Conservation (phyloP, 2,113 vertebrate species). For the Oryzias javanicus region DNA sequence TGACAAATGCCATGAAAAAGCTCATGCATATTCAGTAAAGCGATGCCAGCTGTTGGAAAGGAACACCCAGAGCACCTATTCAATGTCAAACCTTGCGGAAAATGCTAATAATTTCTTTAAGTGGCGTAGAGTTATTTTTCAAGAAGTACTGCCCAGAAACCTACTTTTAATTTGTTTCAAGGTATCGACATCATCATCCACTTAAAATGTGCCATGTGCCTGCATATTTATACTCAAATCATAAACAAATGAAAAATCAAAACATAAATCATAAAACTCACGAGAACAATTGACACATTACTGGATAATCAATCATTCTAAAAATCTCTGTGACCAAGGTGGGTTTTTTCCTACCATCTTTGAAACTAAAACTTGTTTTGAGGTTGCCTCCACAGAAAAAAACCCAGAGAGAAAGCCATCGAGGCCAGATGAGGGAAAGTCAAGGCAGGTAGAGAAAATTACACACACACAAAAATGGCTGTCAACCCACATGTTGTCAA, state of each 20-base stretch:
- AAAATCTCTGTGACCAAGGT: background rate
- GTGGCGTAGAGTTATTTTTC: background rate
- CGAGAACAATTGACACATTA: too few species aligned
- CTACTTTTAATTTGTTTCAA: background rate
- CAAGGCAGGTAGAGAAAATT: background rate
- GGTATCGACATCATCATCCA: background rate
- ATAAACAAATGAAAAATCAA: too few species aligned
- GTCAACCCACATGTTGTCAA: conserved; percentile 13
- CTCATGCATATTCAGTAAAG: conserved; percentile 59
- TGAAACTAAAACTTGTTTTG: conserved; percentile 1
- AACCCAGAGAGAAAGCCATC: background rate
- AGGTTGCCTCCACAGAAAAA: background rate
- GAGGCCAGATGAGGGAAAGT: conserved; percentile 1
- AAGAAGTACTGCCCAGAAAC: background rate
- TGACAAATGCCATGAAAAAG: conserved; percentile 51
- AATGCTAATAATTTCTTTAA: conserved; percentile 31
- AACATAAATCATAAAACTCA: too few species aligned
- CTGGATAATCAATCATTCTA: too few species aligned
- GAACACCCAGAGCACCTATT: conserved; percentile 46
- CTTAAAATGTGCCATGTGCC: background rate
- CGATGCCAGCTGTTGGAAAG: conserved; percentile 63
- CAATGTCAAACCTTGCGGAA: conserved; percentile 45
- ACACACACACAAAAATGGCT: background rate
- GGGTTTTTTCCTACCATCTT: background rate
- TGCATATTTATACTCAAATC: background rate